Evolutionary conservation across 1,140 invertebrate genomes (phyloP).

Genomic region (Apis florea): DNA sequence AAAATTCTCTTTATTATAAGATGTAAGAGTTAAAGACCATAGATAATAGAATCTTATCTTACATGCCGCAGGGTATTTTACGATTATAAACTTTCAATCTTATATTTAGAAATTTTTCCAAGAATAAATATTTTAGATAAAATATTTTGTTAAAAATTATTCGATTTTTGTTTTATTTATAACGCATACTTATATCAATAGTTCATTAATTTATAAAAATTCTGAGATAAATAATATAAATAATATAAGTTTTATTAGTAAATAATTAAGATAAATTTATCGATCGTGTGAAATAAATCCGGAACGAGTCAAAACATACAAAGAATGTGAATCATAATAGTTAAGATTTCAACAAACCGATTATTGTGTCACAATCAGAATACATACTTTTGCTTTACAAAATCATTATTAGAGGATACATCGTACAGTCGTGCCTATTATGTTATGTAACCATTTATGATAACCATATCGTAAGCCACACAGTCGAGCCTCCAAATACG

Average conservation of each 20-base stretch:
- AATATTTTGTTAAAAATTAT: background rate
- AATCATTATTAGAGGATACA: conserved; percentile 39
- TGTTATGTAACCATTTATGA: conserved; percentile 59
- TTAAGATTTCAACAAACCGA: background rate
- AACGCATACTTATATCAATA: no score
- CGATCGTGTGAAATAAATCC: no score
- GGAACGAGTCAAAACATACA: background rate
- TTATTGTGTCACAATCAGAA: background rate
- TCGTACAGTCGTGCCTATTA: conserved; percentile 35
- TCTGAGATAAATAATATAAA: background rate
- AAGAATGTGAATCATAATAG: background rate
- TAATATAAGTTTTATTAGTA: background rate
- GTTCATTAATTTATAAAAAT: no score
- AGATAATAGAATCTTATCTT: conserved; percentile 41
- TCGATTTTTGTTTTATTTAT: background rate
- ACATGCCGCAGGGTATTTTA: conserved; percentile 42
- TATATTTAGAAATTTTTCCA: background rate
- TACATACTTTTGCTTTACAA: conserved; percentile 29
- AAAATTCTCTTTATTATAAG: conserved; percentile 27
- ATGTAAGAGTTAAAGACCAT: conserved; percentile 51
- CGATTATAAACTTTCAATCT: conserved; percentile 1
- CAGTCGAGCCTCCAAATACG: conserved; percentile 59
- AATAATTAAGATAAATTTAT: background rate
- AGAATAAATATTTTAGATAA: background rate
- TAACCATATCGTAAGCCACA: conserved; percentile 49